phyloP scores from a whole-genome alignment of 2,888 invertebrate genomes.

The Lasioglossum malachurum region DNA sequence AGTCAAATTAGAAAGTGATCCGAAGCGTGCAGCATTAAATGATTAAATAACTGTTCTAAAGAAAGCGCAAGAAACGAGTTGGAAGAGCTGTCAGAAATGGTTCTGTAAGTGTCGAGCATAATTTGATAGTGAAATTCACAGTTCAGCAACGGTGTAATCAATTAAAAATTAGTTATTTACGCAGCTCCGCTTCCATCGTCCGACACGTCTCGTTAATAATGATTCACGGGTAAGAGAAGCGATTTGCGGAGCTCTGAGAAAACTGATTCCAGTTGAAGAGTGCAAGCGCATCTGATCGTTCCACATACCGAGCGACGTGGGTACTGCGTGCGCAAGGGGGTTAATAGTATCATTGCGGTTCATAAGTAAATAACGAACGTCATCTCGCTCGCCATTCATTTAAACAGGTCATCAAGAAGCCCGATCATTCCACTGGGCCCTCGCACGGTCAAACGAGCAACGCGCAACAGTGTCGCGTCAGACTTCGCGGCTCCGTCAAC shows the following conservation, averaged over 20 bases:
- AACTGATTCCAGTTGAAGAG: neutral
- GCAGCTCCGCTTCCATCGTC: too few relatives aligned
- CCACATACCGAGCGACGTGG: neutral
- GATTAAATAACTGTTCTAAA: neutral
- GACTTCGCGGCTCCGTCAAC: slow-evolving; percentile 4
- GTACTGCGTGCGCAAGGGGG: neutral
- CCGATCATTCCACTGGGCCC: neutral
- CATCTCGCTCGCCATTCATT: slow-evolving; percentile 2
- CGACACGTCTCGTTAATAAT: too few relatives aligned
- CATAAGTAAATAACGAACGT: slow-evolving; percentile 39
- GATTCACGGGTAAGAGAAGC: too few relatives aligned
- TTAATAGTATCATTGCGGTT: slow-evolving; percentile 42
- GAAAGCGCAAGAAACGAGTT: neutral
- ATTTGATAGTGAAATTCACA: neutral
- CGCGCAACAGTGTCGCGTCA: neutral
- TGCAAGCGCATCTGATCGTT: neutral
- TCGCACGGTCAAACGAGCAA: neutral
- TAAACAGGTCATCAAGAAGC: slow-evolving; percentile 28
- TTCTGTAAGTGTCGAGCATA: neutral
- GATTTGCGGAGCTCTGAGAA: too few relatives aligned
- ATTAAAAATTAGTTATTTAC: neutral
- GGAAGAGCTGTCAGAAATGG: neutral
- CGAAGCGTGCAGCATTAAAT: neutral
- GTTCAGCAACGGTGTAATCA: too few relatives aligned
- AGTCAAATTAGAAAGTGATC: neutral